A percentile compares a stretch with the other conserved stretches of the same genome.
These are phyloP conservation scores for Phaonia tiefii DNA, from an alignment of 2,888 invertebrate genomes.

Conservation along the genomic window DNA sequence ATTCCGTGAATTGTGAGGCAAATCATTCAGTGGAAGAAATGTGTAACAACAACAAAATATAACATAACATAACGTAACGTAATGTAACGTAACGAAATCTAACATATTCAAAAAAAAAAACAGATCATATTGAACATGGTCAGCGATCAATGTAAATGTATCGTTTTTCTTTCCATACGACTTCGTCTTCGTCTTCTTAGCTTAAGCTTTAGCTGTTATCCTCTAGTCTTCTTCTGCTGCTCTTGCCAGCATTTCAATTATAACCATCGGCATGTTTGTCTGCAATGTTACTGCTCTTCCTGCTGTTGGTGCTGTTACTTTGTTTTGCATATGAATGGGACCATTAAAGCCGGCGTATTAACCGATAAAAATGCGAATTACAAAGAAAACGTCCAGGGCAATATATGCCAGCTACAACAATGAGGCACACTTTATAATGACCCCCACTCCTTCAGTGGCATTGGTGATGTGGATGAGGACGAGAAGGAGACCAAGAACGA, in stretches of 20 bases:
- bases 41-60: too few relatives aligned
- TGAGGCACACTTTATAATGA: constrained; percentile 13
- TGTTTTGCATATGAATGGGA: not conserved
- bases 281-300: not conserved
- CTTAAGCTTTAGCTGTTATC: not conserved
- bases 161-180: not conserved
- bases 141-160: constrained; percentile 21
- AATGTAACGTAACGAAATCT: not conserved
- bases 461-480: not conserved
- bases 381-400: not conserved
- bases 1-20: too few relatives aligned
- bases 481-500: constrained; percentile 8
- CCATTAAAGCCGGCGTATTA: constrained; percentile 14
- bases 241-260: constrained; percentile 1
- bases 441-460: not conserved
- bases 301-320: not conserved
- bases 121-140: constrained; percentile 23
- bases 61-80: not conserved
- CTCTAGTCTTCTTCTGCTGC: constrained; percentile 2
- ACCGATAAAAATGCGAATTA: constrained; percentile 37
- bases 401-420: not conserved
- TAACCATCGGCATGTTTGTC: constrained; percentile 30
- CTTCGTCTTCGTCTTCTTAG: constrained; percentile 2
- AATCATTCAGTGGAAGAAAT: too few relatives aligned
- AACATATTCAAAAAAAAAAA: constrained; percentile 18